Evolutionary conservation across 2,797 vertebrate species (phyloP), one percentile per base, ranked within the genome.

Genomic region (Pyrocephalus nanus): DNA sequence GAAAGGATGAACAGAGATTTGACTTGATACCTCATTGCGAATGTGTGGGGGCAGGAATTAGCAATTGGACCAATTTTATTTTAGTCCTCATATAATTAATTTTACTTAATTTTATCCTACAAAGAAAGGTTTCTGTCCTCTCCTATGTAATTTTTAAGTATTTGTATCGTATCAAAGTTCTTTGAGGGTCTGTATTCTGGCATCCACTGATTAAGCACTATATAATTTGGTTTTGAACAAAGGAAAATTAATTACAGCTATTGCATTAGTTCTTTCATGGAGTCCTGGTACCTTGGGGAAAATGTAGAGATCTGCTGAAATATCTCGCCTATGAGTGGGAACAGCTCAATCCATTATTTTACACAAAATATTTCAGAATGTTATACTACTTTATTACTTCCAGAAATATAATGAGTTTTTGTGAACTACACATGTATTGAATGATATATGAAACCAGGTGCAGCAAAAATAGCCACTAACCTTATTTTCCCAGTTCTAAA

Each of bases 221-320:
- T 58, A 67, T 58, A 69, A 91, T 90, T 91, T 84, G 9, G 34
- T 53, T 94, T 91, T 83, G 65, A 94, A 92, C 53, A 95, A 94
- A 92, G 38, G 36, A 83, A 91, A 73, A 89, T 69, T 90, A 93
- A 96, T 95, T 91, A 79, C 53, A 92, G 38, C 30, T 86, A 22
- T 76, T 93, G 40, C 43, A 71, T 62, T 70, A 34, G 11, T 36
- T 88, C 70, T 91, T 83, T 84, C 36, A 48, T 27, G 66, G 26
- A 62, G 36, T 66, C 16, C 58, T 70, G 15, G 22, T 66, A 83
- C 22, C 27, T 13, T 55, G 29, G 17, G 23, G 32, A 88, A 85
- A 91, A 87, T 27, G 22, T 19, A 66, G 22, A 77, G 8, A 81
- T 53, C 79, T 78, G 30, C 51, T 81, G 66, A 86, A 90, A 67